A percentile compares a stretch with the other conserved stretches of the same genome.
phyloP scores from a whole-genome alignment of 2,888 invertebrate species.

The Morpho achilles region DNA sequence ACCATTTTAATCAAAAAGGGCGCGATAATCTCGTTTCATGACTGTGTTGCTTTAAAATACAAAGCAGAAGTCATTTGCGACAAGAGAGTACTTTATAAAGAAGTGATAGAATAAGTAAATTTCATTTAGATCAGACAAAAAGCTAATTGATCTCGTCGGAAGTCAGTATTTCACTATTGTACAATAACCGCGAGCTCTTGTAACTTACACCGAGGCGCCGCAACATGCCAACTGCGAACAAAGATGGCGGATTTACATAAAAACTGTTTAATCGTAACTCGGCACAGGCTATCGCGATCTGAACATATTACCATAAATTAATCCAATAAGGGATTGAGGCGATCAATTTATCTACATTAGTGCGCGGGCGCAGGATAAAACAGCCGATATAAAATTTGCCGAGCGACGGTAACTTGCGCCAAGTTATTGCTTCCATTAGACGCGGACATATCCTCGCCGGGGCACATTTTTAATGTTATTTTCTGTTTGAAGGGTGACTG shows the following conservation, averaged over 20 bases:
- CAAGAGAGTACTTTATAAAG: too few relatives aligned
- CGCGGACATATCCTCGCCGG: slow-evolving; percentile 22
- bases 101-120: too few relatives aligned
- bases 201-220: slow-evolving; percentile 26
- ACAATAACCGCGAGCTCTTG: not conserved
- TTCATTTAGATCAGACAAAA: too few relatives aligned
- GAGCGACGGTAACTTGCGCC: slow-evolving; percentile 38
- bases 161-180: not conserved
- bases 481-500: slow-evolving; percentile 19
- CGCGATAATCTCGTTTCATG: too few relatives aligned
- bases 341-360: slow-evolving; percentile 63
- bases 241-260: slow-evolving; percentile 72
- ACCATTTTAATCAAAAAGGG: too few relatives aligned
- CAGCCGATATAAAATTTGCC: slow-evolving; percentile 31
- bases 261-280: slow-evolving; percentile 73
- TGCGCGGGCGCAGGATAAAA: slow-evolving; percentile 51
- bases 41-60: too few relatives aligned
- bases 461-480: slow-evolving; percentile 19
- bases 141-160: too few relatives aligned
- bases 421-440: slow-evolving; percentile 55
- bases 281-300: slow-evolving; percentile 58
- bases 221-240: slow-evolving; percentile 54
- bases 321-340: slow-evolving; percentile 61
- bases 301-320: slow-evolving; percentile 68
- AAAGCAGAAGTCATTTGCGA: too few relatives aligned